phyloP scores from a whole-genome alignment of 2,113 vertebrate species.

The Plestiodon gilberti region DNA sequence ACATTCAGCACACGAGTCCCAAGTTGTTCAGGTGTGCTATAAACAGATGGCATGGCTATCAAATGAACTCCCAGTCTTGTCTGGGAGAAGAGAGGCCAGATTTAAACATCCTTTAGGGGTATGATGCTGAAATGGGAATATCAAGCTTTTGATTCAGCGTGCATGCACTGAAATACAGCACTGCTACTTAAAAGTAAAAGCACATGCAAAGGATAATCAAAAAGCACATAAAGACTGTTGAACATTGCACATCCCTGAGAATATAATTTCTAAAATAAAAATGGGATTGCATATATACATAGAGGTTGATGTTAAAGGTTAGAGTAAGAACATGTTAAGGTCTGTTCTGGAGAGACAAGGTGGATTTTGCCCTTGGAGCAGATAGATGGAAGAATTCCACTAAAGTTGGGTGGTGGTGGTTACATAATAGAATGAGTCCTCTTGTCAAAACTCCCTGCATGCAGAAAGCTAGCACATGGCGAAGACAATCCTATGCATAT shows the following conservation, averaged over 20 bases:
- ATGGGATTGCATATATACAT: background rate
- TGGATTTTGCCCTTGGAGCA: background rate
- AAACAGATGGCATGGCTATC: background rate
- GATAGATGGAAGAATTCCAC: background rate
- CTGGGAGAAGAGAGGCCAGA: slow-evolving; percentile 14
- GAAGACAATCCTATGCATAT: background rate
- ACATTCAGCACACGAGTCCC: too few relatives aligned
- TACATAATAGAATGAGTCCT: background rate
- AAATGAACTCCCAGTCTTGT: background rate
- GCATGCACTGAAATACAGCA: slow-evolving; percentile 30
- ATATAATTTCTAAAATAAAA: background rate
- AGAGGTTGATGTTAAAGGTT: background rate
- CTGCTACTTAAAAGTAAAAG: slow-evolving; percentile 42
- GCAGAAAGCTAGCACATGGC: background rate
- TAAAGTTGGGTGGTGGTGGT: background rate
- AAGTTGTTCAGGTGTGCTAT: background rate
- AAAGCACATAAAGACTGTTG: background rate
- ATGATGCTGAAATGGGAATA: slow-evolving; percentile 9
- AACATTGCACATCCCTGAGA: background rate
- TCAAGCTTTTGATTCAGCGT: background rate
- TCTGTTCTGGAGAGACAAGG: background rate
- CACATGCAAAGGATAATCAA: background rate
- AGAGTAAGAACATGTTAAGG: too few relatives aligned
- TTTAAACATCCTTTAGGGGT: background rate
- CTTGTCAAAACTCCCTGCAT: background rate